Evolutionary conservation across 2,888 invertebrate species (phyloP).

Genomic region (Dendrolimus houi): DNA sequence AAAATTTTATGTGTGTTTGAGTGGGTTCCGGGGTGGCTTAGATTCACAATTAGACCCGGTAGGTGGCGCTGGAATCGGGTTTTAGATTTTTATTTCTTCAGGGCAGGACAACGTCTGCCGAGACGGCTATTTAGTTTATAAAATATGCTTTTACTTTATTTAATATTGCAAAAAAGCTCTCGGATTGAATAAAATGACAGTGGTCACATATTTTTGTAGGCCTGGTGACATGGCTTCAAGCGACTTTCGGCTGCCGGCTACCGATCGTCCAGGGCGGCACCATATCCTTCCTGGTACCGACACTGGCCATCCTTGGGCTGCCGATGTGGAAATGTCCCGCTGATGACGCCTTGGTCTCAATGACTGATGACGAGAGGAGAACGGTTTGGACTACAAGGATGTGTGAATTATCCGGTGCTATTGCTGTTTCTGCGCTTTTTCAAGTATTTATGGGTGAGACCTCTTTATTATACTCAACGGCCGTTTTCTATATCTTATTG

Average conservation of each 20-base stretch:
- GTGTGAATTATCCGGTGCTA: constrained; percentile 89
- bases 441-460: constrained; percentile 82
- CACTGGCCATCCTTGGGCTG: constrained; percentile 83
- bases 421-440: constrained; percentile 85
- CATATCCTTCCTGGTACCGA: constrained; percentile 87
- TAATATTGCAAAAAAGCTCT: no score
- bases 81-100: no score
- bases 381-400: constrained; percentile 85
- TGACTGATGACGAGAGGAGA: constrained; percentile 73
- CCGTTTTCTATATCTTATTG: no score
- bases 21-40: no score
- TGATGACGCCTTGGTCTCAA: constrained; percentile 58
- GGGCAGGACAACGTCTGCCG: no score
- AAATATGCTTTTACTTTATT: no score
- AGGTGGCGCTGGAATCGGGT: no score
- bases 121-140: no score
- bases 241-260: constrained; percentile 84
- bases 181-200: no score
- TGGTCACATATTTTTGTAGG: constrained; percentile 62
- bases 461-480: no score
- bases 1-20: no score
- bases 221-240: constrained; percentile 84
- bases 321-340: constrained; percentile 84
- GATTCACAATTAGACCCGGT: no score
- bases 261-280: constrained; percentile 88